phyloP scores from a whole-genome alignment of 2,888 invertebrate genomes.

The Habrosyne pyritoides region DNA sequence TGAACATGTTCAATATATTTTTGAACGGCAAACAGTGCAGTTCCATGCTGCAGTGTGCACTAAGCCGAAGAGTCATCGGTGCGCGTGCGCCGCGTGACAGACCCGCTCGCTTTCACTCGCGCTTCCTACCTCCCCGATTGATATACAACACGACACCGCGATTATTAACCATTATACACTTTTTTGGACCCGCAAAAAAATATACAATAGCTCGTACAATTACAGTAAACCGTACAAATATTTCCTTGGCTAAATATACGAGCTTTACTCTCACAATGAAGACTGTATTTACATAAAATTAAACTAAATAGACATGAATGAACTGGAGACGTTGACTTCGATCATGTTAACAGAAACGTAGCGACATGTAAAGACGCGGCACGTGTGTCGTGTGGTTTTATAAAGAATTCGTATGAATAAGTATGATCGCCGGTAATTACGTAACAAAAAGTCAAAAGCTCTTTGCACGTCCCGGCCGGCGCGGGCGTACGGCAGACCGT shows the following conservation, averaged over 20 bases:
- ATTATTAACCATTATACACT: slow-evolving; percentile 39
- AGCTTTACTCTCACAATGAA: background rate
- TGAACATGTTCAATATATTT: background rate
- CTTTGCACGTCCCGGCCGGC: slow-evolving; percentile 26
- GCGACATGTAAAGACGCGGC: background rate
- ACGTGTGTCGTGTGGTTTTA: slow-evolving; percentile 10
- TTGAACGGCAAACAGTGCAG: slow-evolving; percentile 14
- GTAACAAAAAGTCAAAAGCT: slow-evolving; percentile 28
- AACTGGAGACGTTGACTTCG: background rate
- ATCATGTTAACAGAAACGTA: background rate
- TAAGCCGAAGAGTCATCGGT: slow-evolving; percentile 13
- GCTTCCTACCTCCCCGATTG: slow-evolving; percentile 38
- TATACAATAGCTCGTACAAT: background rate
- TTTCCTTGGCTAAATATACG: background rate
- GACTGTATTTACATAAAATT: background rate
- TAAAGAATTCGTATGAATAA: slow-evolving; percentile 7
- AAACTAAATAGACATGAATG: background rate
- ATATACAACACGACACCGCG: slow-evolving; percentile 40
- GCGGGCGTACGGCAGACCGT: slow-evolving; percentile 13
- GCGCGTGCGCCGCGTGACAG: slow-evolving; percentile 53
- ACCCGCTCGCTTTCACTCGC: slow-evolving; percentile 45
- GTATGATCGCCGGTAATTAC: slow-evolving; percentile 13
- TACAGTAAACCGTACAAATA: background rate
- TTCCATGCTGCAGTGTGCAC: slow-evolving; percentile 31
- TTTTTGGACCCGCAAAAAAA: slow-evolving; percentile 19